These are phyloP conservation scores for Gonioctena quinquepunctata DNA, from an alignment of 1,140 invertebrate species.

Conservation along the genomic window DNA sequence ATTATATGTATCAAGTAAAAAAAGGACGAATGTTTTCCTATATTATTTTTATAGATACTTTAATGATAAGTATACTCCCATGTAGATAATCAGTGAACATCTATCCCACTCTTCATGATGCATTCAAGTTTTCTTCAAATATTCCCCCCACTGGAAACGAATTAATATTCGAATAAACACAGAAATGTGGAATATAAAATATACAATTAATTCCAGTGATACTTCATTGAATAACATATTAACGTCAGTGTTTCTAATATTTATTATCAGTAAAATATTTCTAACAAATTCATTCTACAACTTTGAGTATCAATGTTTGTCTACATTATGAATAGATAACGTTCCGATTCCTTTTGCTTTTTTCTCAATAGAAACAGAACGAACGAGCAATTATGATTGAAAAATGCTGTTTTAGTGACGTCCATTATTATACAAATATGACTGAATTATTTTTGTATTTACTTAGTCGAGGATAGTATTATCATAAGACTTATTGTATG, in stretches of 20 bases:
- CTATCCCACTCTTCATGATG: too few relatives aligned
- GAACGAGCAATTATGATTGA: slow-evolving; percentile 31
- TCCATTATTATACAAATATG: slow-evolving; percentile 35
- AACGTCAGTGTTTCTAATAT: too few relatives aligned
- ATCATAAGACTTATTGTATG: slow-evolving; percentile 32
- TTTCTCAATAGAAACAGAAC: background rate
- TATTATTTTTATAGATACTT: background rate
- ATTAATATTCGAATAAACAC: too few relatives aligned
- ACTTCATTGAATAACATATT: too few relatives aligned
- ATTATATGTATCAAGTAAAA: background rate
- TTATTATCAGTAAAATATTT: background rate
- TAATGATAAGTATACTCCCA: background rate
- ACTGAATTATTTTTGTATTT: slow-evolving; percentile 39
- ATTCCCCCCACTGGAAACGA: too few relatives aligned
- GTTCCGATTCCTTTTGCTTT: background rate
- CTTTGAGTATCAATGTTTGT: background rate
- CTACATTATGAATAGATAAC: background rate
- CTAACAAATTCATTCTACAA: background rate
- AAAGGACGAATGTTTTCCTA: background rate
- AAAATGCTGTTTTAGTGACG: slow-evolving; percentile 33
- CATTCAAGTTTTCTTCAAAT: too few relatives aligned
- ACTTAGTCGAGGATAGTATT: slow-evolving; percentile 27
- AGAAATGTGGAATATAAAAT: too few relatives aligned
- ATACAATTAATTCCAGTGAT: too few relatives aligned
- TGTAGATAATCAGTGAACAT: too few relatives aligned